Percentiles rank a stretch among this genome's conserved stretches.
Evolutionary conservation across 1,140 invertebrate species (phyloP).

Genomic region (Proctacanthus coquilletti): DNA sequence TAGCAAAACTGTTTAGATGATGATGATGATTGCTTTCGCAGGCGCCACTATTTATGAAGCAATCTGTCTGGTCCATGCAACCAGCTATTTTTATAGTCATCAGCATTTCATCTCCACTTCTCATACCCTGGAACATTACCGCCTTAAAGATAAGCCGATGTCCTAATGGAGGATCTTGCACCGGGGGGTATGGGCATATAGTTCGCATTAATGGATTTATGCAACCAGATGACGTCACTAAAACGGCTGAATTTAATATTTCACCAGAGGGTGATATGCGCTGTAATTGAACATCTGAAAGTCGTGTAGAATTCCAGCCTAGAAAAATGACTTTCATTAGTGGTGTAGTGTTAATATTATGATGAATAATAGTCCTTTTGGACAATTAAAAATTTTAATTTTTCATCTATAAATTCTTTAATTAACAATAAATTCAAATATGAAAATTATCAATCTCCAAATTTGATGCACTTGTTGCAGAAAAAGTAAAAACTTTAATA

Average conservation of each 20-base stretch:
- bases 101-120: conserved; percentile 42
- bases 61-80: conserved; percentile 43
- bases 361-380: too few relatives aligned
- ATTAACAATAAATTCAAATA: not conserved
- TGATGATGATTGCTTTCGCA: conserved; percentile 9
- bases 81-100: conserved; percentile 42
- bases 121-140: conserved; percentile 52
- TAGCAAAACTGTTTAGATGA: conserved; percentile 6
- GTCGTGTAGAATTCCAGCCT: conserved; percentile 45
- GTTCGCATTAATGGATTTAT: conserved; percentile 37
- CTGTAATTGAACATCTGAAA: conserved; percentile 41
- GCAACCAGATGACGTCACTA: conserved; percentile 41
- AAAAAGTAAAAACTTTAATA: not conserved
- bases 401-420: too few relatives aligned
- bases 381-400: too few relatives aligned
- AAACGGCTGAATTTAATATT: conserved; percentile 30
- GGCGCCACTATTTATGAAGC: conserved; percentile 21
- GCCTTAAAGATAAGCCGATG: conserved; percentile 35
- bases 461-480: not conserved
- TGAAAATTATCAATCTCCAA: not conserved
- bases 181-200: conserved; percentile 37
- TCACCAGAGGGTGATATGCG: conserved; percentile 22
- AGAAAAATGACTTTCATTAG: conserved; percentile 5
- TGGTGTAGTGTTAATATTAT: too few relatives aligned
- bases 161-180: conserved; percentile 24